Conservation (phyloP, 2,888 invertebrate genomes). For the Lissonota sp. region DNA sequence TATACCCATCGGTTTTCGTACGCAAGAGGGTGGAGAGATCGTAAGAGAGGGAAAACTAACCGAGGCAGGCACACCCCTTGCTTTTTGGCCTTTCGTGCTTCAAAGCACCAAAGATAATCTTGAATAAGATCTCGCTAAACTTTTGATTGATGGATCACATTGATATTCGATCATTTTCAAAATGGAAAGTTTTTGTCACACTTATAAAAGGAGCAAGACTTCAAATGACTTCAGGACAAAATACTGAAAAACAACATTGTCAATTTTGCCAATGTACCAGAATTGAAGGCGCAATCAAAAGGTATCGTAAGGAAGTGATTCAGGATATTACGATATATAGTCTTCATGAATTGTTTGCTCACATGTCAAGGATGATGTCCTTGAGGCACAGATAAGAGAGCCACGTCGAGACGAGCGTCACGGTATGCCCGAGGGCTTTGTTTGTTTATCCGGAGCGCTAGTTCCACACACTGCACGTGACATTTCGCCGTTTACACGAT, state of each 20-base stretch:
- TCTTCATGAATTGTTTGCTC: conserved; percentile 38
- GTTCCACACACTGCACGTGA: conserved; percentile 47
- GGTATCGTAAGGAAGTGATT: conserved; percentile 31
- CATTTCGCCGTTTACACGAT: conserved; percentile 39
- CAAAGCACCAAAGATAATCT: neutral
- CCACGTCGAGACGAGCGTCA: conserved; percentile 32
- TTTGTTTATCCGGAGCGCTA: conserved; percentile 44
- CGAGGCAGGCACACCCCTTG: neutral
- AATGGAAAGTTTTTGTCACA: too few species aligned
- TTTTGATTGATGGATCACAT: too few species aligned
- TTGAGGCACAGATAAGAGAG: conserved; percentile 19
- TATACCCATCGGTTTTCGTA: conserved; percentile 68
- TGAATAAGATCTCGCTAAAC: too few species aligned
- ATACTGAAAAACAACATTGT: too few species aligned
- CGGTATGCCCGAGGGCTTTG: conserved; percentile 50
- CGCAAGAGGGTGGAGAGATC: neutral
- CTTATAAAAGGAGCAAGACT: too few species aligned
- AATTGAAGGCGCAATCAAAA: neutral
- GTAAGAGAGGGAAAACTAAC: conserved; percentile 1
- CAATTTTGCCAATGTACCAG: too few species aligned
- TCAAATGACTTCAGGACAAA: too few species aligned
- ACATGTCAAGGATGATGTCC: conserved; percentile 48
- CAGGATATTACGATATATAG: conserved; percentile 48
- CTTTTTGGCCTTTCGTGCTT: neutral
- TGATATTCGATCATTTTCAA: too few species aligned